Base-by-base conservation (phyloP, 2,888 invertebrate species). In the Aproaerema taeniolella region DNA sequence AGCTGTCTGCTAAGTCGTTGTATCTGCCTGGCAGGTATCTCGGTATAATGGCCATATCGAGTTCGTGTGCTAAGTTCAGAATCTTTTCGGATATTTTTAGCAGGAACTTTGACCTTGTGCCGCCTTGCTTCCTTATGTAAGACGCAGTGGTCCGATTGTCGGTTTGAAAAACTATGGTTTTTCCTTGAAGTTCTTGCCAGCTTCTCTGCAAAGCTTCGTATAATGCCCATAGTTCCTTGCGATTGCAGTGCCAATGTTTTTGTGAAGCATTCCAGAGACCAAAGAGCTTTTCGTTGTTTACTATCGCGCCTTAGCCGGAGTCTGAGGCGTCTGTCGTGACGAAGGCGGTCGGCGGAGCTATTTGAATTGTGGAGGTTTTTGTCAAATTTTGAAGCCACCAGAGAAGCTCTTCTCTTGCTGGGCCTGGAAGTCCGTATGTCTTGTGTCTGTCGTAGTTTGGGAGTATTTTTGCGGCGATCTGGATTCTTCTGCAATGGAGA, bases 11-110 rank as follows among this genome's bases (percentile, higher is more conserved):
- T 1, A 20, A 10, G 2, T 10, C 17, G 11, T 32, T 32, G 32
- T 32, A 32, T 10, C 32, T 16, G n/a, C 32, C 32, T 9, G 32
- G 32, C 7, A 32, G 10, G 10, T 17, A 32, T 11, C 17, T 16
- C 1, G 32, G 32, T 10, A 17, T 11, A 10, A 32, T 16, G n/a
- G 17, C 17, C 1, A 16, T 32, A 1, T 10, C 11, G 16, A n/a
- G 17, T 7, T 10, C 17, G 2, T 10, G n/a, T 4, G 17, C 16
- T 32, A 32, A 7, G 11, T 32, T 16, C 11, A 16, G 11, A 1
- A 17, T 45, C 20, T 36, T 38, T 29, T 16, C 12, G 11, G 36
- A 31, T 1, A 43, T 17, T 29, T 11, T 14, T 34, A 32, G 12
- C 10, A 32, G 32, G 2, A 1, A 11, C 17, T n/a, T 20, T n/a